phyloP scores from a whole-genome alignment of 30 jellyfish, hydroid and myxozoan genomes.

The Turritopsis rubra region DNA sequence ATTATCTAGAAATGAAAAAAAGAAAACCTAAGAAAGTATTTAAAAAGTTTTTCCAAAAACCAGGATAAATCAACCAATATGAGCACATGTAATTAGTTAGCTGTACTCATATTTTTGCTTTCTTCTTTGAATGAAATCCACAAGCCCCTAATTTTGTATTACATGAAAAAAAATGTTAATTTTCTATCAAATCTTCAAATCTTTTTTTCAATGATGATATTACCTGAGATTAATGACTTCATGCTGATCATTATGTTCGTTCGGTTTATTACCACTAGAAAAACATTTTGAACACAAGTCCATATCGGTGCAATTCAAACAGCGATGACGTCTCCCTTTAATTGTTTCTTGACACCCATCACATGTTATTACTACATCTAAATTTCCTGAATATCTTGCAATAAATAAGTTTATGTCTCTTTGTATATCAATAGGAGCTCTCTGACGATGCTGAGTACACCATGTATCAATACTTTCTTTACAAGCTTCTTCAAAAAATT shows the following conservation, averaged over 20 bases:
- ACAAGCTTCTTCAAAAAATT: slow-evolving; percentile 53
- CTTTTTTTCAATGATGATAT: too few relatives aligned
- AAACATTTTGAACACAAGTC: slow-evolving; percentile 76
- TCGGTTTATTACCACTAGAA: slow-evolving; percentile 43
- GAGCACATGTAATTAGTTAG: too few relatives aligned
- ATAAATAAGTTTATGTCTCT: slow-evolving; percentile 76
- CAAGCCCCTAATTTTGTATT: too few relatives aligned
- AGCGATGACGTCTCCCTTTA: slow-evolving; percentile 44
- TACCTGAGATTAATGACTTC: slow-evolving; percentile 70
- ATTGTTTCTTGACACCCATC: slow-evolving; percentile 69
- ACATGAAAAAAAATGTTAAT: neutral
- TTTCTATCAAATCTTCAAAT: neutral
- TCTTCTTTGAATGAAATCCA: too few relatives aligned
- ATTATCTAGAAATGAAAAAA: too few relatives aligned
- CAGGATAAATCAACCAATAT: too few relatives aligned
- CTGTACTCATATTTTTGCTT: too few relatives aligned
- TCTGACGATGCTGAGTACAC: slow-evolving; percentile 47
- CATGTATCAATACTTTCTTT: slow-evolving; percentile 48
- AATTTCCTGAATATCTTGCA: slow-evolving; percentile 73
- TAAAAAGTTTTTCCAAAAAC: too few relatives aligned
- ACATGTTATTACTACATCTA: slow-evolving; percentile 77
- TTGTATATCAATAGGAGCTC: slow-evolving; percentile 63
- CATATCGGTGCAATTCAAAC: slow-evolving; percentile 73
- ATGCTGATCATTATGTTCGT: slow-evolving; percentile 68
- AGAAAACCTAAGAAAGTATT: too few relatives aligned